These are phyloP conservation scores for Pheosia gnoma DNA, from an alignment of 2,888 invertebrate genomes.

Conservation along the genomic window DNA sequence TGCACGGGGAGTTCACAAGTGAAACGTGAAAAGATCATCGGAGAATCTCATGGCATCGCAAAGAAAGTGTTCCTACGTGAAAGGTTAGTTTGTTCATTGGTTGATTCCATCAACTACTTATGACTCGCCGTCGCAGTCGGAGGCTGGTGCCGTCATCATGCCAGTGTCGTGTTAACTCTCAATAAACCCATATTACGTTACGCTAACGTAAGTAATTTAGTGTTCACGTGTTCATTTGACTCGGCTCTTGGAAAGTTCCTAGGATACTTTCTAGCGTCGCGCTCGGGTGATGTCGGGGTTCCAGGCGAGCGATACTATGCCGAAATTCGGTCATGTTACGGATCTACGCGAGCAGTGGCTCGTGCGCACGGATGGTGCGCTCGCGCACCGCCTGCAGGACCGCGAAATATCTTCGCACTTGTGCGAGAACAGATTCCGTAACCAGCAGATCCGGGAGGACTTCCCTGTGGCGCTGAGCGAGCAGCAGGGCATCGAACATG, in stretches of 20 bases:
- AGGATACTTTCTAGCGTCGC: slow-evolving; percentile 43
- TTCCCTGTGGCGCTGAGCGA: slow-evolving; percentile 77
- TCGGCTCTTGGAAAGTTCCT: slow-evolving; percentile 39
- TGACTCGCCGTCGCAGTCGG: slow-evolving; percentile 27
- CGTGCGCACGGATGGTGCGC: slow-evolving; percentile 75
- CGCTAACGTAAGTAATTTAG: slow-evolving; percentile 42
- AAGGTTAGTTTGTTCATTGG: slow-evolving; percentile 25
- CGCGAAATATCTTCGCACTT: slow-evolving; percentile 79
- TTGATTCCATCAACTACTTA: slow-evolving; percentile 15
- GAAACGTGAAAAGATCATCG: slow-evolving; percentile 65
- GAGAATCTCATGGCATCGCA: slow-evolving; percentile 66
- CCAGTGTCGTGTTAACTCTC: slow-evolving; percentile 43
- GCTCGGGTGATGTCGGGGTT: slow-evolving; percentile 67
- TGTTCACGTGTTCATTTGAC: slow-evolving; percentile 33
- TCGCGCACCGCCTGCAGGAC: slow-evolving; percentile 78
- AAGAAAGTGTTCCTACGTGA: slow-evolving; percentile 70
- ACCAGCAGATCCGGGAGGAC: slow-evolving; percentile 79
- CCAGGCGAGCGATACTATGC: slow-evolving; percentile 76
- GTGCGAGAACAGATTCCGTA: slow-evolving; percentile 75
- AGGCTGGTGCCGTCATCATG: slow-evolving; percentile 43
- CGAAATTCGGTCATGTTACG: slow-evolving; percentile 77
- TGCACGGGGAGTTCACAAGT: slow-evolving; percentile 61
- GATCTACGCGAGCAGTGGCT: slow-evolving; percentile 79
- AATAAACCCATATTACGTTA: slow-evolving; percentile 45
- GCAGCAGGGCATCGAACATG: slow-evolving; percentile 73